These are phyloP conservation scores for Acrocera orbiculus DNA, from an alignment of 2,888 invertebrate genomes.

Conservation along the genomic window DNA sequence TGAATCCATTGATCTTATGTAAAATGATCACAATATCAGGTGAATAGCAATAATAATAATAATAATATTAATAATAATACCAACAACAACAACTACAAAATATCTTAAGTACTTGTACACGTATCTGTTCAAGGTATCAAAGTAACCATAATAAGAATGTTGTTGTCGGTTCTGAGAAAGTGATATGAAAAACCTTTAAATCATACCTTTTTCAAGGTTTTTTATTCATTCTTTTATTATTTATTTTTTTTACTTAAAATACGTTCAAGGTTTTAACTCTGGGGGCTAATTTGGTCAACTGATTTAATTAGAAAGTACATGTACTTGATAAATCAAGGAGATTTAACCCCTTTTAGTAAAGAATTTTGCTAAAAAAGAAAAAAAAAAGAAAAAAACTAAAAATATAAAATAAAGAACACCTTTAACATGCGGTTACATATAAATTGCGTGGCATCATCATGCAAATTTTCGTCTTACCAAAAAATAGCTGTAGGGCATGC, in stretches of 20 bases:
- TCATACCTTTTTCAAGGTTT: slow-evolving; percentile 6
- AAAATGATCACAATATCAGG: slow-evolving; percentile 15
- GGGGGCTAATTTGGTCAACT: background rate
- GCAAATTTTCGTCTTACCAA: slow-evolving; percentile 4
- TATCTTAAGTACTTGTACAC: too few species aligned
- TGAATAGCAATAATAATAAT: too few species aligned
- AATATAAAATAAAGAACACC: background rate
- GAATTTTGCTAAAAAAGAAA: background rate
- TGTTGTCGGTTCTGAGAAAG: too few species aligned
- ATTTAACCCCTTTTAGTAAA: too few species aligned
- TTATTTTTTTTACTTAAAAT: background rate
- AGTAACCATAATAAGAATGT: too few species aligned
- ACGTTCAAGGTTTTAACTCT: background rate
- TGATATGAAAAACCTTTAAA: slow-evolving; percentile 6
- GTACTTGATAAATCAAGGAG: too few species aligned
- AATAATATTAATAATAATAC: too few species aligned
- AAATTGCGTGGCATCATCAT: background rate
- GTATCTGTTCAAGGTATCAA: too few species aligned
- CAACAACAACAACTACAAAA: too few species aligned
- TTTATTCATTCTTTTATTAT: background rate
- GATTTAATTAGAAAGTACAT: slow-evolving; percentile 6
- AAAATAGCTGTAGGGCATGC: slow-evolving; percentile 1
- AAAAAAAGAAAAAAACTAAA: slow-evolving; percentile 1
- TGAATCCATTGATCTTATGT: slow-evolving; percentile 12
- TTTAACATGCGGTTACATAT: background rate